Conservation (phyloP, 2,113 vertebrate genomes). For the Limanda limanda region DNA sequence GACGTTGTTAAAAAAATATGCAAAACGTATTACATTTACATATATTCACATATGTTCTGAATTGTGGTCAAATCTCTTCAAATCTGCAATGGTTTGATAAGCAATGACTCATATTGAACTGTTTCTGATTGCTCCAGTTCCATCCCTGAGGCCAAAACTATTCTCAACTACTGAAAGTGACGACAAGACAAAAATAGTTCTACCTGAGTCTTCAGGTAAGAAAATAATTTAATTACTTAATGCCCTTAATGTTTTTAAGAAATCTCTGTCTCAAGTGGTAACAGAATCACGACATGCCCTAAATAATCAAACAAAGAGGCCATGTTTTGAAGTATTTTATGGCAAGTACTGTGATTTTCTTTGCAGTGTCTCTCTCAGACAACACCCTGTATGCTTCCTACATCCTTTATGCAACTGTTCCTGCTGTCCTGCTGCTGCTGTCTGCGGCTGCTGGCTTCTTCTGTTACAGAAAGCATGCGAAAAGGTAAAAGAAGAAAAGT, state of each 20-base stretch:
- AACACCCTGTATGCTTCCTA: slow-evolving; percentile 81
- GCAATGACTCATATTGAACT: neutral
- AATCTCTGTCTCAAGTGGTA: neutral
- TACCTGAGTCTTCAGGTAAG: slow-evolving; percentile 84
- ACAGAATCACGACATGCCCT: neutral
- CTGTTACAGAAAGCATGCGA: slow-evolving; percentile 82
- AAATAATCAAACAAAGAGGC: neutral
- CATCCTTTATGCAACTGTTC: slow-evolving; percentile 86
- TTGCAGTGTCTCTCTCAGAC: slow-evolving; percentile 79
- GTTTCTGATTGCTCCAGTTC: slow-evolving; percentile 62
- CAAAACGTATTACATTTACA: no score
- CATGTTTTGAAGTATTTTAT: neutral
- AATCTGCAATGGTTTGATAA: neutral
- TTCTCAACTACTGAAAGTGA: slow-evolving; percentile 75
- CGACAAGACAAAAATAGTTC: slow-evolving; percentile 72
- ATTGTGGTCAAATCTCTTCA: neutral
- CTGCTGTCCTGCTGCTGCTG: slow-evolving; percentile 86
- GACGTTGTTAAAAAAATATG: no score
- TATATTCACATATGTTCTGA: no score
- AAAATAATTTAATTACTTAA: neutral
- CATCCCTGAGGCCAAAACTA: slow-evolving; percentile 68
- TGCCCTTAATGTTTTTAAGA: neutral
- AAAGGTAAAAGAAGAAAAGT: slow-evolving; percentile 58
- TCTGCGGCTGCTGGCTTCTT: slow-evolving; percentile 78
- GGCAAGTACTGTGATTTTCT: slow-evolving; percentile 7